phyloP scores from a whole-genome alignment of 2,113 vertebrate genomes.

The Xiphophorus hellerii region DNA sequence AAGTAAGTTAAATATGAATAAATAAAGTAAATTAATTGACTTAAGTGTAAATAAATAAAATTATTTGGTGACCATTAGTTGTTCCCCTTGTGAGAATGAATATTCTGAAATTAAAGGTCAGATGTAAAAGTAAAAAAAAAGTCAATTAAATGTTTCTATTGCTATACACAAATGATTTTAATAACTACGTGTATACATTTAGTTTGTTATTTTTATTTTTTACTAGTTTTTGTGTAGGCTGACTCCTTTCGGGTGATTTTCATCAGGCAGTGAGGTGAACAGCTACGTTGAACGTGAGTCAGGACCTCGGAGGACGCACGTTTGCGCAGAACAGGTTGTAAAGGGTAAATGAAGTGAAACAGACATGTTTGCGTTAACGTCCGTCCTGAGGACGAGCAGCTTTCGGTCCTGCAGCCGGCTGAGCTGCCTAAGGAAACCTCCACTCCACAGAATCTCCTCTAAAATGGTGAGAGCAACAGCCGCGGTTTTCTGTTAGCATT shows the following conservation, averaged over 20 bases:
- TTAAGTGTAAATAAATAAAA: too few species aligned
- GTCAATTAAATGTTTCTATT: too few species aligned
- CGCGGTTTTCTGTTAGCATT: constrained; percentile 10
- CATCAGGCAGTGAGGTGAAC: constrained; percentile 67
- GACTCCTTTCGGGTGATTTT: constrained; percentile 35
- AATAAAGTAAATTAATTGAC: too few species aligned
- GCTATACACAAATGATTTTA: too few species aligned
- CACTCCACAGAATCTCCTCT: constrained; percentile 22
- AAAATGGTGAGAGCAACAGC: constrained; percentile 76
- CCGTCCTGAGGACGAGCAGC: constrained; percentile 56
- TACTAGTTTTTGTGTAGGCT: too few species aligned
- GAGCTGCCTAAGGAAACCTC: constrained; percentile 17
- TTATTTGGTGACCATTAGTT: too few species aligned
- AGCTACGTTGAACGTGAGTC: constrained; percentile 27
- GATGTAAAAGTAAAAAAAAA: too few species aligned
- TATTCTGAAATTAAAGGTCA: too few species aligned
- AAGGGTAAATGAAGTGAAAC: background rate
- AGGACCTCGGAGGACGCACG: background rate
- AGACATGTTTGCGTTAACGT: constrained; percentile 77
- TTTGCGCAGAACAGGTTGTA: background rate
- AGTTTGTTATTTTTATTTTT: too few species aligned
- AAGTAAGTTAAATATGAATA: too few species aligned
- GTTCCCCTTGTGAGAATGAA: too few species aligned
- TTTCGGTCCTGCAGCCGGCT: constrained; percentile 35
- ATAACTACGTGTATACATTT: too few species aligned